Conservation (phyloP, 2,113 vertebrate genomes). For the Danionella cerebrum region DNA sequence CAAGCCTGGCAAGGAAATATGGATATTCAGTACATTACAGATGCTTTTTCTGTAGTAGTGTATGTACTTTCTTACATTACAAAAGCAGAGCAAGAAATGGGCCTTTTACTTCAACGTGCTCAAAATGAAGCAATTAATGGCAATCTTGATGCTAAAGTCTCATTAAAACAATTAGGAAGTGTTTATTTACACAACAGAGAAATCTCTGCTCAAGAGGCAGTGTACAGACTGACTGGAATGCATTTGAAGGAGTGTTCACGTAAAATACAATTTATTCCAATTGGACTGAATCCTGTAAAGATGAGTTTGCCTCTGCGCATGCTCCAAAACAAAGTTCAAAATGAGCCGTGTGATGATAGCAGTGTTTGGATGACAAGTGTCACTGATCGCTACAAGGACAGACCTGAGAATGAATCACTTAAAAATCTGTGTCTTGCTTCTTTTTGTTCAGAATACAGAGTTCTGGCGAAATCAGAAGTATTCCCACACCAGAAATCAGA, state of each 20-base stretch:
- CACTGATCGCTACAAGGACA: neutral
- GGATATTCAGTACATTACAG: conserved; percentile 13
- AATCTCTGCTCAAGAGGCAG: conserved; percentile 24
- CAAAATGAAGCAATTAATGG: neutral
- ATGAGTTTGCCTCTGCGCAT: conserved; percentile 12
- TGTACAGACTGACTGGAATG: conserved; percentile 17
- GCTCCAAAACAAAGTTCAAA: neutral
- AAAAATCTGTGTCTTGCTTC: neutral
- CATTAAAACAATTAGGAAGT: conserved; percentile 6
- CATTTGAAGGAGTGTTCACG: conserved; percentile 24
- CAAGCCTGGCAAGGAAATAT: conserved; percentile 4
- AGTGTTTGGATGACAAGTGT: conserved; percentile 18
- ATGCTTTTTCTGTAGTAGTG: conserved; percentile 14
- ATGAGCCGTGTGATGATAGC: neutral
- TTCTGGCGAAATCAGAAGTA: neutral
- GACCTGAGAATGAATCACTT: neutral
- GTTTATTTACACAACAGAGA: conserved; percentile 28
- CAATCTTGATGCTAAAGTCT: conserved; percentile 11
- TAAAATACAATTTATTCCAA: conserved; percentile 20
- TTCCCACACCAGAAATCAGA: neutral
- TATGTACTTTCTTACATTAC: conserved; percentile 24
- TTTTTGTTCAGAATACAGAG: conserved; percentile 1
- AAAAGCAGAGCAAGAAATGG: conserved; percentile 32
- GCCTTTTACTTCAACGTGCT: neutral
- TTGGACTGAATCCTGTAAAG: neutral